Percentiles rank a stretch among this genome's conserved stretches.
Conservation (phyloP, 2,113 vertebrate species). For the Anolis carolinensis region DNA sequence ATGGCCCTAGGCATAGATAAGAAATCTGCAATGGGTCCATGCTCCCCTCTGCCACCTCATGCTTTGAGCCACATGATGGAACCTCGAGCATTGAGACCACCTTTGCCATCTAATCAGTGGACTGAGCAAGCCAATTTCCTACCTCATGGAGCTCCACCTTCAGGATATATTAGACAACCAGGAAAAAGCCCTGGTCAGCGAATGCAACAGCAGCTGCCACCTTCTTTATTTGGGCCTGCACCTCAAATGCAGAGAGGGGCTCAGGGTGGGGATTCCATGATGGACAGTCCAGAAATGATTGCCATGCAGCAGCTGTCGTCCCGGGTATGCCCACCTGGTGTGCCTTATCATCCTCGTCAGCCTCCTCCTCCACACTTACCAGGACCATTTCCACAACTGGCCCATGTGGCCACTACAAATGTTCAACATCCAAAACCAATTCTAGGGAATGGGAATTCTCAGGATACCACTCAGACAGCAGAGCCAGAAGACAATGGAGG, state of each 20-base stretch:
- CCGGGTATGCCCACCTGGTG: conserved; percentile 84
- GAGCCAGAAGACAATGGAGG: conserved; percentile 69
- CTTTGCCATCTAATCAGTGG: conserved; percentile 83
- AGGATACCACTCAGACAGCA: conserved; percentile 56
- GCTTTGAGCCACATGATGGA: conserved; percentile 76
- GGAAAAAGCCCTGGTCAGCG: conserved; percentile 71
- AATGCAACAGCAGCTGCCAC: conserved; percentile 52
- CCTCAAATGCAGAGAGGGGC: conserved; percentile 79
- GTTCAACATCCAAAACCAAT: conserved; percentile 63
- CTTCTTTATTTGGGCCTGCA: conserved; percentile 65
- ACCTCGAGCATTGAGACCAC: conserved; percentile 79
- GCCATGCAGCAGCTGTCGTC: conserved; percentile 97
- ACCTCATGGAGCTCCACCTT: conserved; percentile 77
- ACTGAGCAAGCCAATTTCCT: conserved; percentile 85
- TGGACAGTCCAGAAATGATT: conserved; percentile 98
- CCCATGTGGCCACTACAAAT: conserved; percentile 65
- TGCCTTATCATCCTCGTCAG: conserved; percentile 78
- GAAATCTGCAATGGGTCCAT: conserved; percentile 61
- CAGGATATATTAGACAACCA: conserved; percentile 80
- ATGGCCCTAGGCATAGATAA: conserved; percentile 68
- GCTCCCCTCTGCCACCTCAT: conserved; percentile 70
- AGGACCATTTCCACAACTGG: conserved; percentile 78
- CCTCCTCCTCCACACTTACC: conserved; percentile 68
- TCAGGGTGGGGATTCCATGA: conserved; percentile 89
- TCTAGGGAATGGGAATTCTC: conserved; percentile 56